Conservation (phyloP, 2,888 invertebrate genomes). For the Alcis repandata region DNA sequence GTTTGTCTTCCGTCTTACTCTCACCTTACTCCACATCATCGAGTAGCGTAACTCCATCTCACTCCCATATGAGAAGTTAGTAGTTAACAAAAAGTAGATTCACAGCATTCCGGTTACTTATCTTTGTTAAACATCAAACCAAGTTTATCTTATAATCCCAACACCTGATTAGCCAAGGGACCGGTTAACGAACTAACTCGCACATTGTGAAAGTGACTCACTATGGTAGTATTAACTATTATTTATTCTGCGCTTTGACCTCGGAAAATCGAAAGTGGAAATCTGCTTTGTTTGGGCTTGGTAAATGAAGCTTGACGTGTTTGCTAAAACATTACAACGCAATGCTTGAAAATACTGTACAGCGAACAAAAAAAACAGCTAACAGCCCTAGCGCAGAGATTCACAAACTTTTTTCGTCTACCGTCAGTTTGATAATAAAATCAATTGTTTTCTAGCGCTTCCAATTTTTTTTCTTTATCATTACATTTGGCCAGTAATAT, state of each 20-base stretch:
- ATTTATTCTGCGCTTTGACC: slow-evolving; percentile 2
- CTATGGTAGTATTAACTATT: neutral
- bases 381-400: too few relatives aligned
- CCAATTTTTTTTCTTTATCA: too few relatives aligned
- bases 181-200: slow-evolving; percentile 14
- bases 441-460: too few relatives aligned
- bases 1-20: neutral
- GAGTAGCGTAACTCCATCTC: too few relatives aligned
- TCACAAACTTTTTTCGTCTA: too few relatives aligned
- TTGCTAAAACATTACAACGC: slow-evolving; percentile 2
- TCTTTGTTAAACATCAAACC: neutral
- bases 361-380: neutral
- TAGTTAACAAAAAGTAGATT: neutral
- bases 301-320: slow-evolving; percentile 28
- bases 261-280: slow-evolving; percentile 38
- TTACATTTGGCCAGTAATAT: too few relatives aligned
- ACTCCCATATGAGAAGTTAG: neutral
- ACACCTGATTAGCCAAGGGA: slow-evolving; percentile 28
- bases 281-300: slow-evolving; percentile 28
- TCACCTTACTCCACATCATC: too few relatives aligned
- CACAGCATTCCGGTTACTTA: neutral
- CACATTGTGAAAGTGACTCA: slow-evolving; percentile 38
- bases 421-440: too few relatives aligned
- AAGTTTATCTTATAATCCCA: slow-evolving; percentile 8
- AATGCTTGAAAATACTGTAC: neutral